Percentiles rank a stretch among this genome's conserved stretches.
Conservation (phyloP, 2,797 vertebrate species). For the Anguilla obscura region DNA sequence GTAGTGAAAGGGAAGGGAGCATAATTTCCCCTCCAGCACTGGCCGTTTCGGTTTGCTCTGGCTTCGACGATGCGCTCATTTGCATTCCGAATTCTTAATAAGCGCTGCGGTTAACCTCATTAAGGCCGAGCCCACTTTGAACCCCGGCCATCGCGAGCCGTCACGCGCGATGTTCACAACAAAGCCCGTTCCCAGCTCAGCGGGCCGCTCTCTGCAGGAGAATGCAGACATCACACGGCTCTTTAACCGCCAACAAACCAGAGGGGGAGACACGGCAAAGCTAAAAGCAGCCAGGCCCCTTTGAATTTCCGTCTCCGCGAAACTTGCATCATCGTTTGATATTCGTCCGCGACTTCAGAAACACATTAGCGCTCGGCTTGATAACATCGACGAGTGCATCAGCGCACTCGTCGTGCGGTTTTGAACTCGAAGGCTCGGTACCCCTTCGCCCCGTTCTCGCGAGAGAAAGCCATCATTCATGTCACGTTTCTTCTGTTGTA, state of each 20-base stretch:
- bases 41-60: not conserved
- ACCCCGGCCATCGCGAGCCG: not conserved
- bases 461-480: slow-evolving; percentile 39
- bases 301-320: slow-evolving; percentile 46
- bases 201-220: not conserved
- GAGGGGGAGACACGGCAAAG: not conserved
- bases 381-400: slow-evolving; percentile 40
- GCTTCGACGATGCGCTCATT: not conserved
- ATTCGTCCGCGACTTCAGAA: slow-evolving; percentile 53
- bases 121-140: not conserved
- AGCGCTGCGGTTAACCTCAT: slow-evolving; percentile 3
- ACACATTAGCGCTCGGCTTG: slow-evolving; percentile 38
- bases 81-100: not conserved
- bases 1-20: not conserved
- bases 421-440: not conserved
- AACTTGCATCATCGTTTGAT: slow-evolving; percentile 51
- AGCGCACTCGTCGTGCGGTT: slow-evolving; percentile 23
- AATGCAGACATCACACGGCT: slow-evolving; percentile 29
- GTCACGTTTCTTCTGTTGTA: slow-evolving; percentile 32
- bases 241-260: slow-evolving; percentile 27
- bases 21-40: not conserved
- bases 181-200: not conserved
- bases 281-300: slow-evolving; percentile 42
- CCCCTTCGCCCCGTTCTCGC: slow-evolving; percentile 12
- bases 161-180: not conserved